Evolutionary conservation across 2,797 vertebrate species (phyloP).

Genomic region (Mustela erminea): DNA sequence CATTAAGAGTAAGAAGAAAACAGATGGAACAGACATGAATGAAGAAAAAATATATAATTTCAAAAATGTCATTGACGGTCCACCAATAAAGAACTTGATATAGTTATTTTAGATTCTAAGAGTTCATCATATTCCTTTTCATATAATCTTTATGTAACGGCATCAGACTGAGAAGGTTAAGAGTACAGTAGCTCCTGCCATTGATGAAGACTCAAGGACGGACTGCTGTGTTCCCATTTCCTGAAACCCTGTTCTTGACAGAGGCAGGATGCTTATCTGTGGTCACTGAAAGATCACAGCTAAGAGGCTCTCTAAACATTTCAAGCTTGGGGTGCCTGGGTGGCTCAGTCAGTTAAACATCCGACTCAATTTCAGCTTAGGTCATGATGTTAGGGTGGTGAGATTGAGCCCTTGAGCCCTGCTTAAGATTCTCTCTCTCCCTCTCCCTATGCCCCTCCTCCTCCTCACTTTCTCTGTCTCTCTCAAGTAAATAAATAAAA

Average conservation of each 20-base stretch:
- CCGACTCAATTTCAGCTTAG: background rate
- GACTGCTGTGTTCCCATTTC: background rate
- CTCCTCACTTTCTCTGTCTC: background rate
- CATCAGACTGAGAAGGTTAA: background rate
- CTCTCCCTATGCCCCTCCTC: background rate
- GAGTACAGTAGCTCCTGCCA: background rate
- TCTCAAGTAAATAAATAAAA: background rate
- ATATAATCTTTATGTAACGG: background rate
- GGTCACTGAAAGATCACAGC: background rate
- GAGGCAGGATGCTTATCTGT: background rate
- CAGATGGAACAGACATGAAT: background rate
- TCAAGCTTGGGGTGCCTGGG: background rate
- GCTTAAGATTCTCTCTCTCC: background rate
- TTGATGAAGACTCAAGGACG: background rate
- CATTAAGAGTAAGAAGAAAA: conserved; percentile 11
- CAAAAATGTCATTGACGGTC: background rate
- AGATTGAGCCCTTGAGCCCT: background rate
- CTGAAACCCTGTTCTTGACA: background rate
- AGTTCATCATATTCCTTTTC: background rate
- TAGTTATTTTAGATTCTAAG: background rate
- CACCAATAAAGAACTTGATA: background rate
- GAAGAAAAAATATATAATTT: background rate
- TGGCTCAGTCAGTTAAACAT: background rate
- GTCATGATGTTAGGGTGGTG: background rate
- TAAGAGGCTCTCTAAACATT: background rate